A percentile compares a stretch with the other conserved stretches of the same genome.
Evolutionary conservation across 2,888 invertebrate genomes (phyloP).

Genomic region (Rhagonycha fulva): DNA sequence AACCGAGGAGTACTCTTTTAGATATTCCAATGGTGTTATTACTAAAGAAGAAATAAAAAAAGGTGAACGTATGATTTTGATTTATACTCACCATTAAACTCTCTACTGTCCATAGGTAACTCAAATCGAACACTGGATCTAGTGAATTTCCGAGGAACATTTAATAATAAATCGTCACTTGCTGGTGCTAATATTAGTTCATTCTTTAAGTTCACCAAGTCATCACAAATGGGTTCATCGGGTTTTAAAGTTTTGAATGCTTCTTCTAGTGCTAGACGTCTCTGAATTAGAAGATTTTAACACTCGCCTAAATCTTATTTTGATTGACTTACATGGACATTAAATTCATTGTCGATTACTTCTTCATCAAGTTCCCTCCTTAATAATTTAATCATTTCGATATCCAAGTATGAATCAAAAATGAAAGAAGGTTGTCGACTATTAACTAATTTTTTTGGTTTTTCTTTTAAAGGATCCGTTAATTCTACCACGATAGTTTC

Average conservation of each 20-base stretch:
- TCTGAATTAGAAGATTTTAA: conserved; percentile 52
- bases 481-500: conserved; percentile 31
- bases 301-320: conserved; percentile 2
- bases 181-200: conserved; percentile 58
- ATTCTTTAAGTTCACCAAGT: conserved; percentile 58
- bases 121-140: conserved; percentile 76
- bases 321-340: conserved; percentile 60
- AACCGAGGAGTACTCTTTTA: conserved; percentile 68
- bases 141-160: conserved; percentile 75
- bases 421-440: conserved; percentile 33
- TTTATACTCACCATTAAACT: conserved; percentile 54
- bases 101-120: conserved; percentile 69
- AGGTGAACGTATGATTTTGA: background rate
- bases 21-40: conserved; percentile 72
- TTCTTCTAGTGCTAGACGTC: conserved; percentile 70
- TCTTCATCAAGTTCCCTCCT: conserved; percentile 70
- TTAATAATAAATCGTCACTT: conserved; percentile 64
- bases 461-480: background rate
- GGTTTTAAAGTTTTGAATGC: conserved; percentile 58
- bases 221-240: conserved; percentile 55
- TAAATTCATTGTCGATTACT: conserved; percentile 71
- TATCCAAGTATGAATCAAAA: conserved; percentile 59
- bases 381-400: conserved; percentile 67
- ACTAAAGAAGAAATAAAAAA: conserved; percentile 53
- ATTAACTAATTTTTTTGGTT: background rate